Conservation (phyloP, 2,888 invertebrate genomes). For the Drepana falcataria region DNA sequence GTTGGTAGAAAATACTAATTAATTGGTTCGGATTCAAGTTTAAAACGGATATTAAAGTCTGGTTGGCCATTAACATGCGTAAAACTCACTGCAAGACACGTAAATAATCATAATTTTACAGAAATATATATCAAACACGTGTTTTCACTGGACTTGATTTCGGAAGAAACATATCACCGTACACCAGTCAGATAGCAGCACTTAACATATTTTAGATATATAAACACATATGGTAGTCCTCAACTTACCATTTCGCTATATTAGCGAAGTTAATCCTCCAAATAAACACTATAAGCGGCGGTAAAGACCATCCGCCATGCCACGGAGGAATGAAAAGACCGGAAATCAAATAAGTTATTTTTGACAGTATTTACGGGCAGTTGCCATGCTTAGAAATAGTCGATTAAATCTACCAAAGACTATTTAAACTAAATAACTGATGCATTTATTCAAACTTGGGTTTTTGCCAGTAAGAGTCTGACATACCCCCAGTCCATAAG, state of each 20-base stretch:
- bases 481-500: too few relatives aligned
- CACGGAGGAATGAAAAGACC: conserved; percentile 78
- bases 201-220: conserved; percentile 16
- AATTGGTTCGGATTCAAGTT: too few relatives aligned
- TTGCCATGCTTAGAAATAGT: conserved; percentile 45
- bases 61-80: too few relatives aligned
- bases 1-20: too few relatives aligned
- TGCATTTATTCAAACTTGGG: too few relatives aligned
- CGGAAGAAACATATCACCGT: conserved; percentile 22
- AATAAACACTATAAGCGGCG: conserved; percentile 65
- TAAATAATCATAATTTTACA: neutral
- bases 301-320: conserved; percentile 76
- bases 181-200: conserved; percentile 35
- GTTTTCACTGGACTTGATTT: conserved; percentile 20
- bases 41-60: too few relatives aligned
- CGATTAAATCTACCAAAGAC: neutral
- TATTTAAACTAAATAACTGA: too few relatives aligned
- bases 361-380: conserved; percentile 48
- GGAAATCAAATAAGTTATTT: conserved; percentile 48
- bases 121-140: conserved; percentile 30
- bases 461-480: too few relatives aligned
- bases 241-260: conserved; percentile 75
- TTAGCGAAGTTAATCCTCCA: conserved; percentile 69
- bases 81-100: neutral
- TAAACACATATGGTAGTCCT: conserved; percentile 26